A percentile compares a stretch with the other conserved stretches of the same genome.
Evolutionary conservation across 2,113 vertebrate genomes (phyloP).

Genomic region (Mandrillus leucophaeus): DNA sequence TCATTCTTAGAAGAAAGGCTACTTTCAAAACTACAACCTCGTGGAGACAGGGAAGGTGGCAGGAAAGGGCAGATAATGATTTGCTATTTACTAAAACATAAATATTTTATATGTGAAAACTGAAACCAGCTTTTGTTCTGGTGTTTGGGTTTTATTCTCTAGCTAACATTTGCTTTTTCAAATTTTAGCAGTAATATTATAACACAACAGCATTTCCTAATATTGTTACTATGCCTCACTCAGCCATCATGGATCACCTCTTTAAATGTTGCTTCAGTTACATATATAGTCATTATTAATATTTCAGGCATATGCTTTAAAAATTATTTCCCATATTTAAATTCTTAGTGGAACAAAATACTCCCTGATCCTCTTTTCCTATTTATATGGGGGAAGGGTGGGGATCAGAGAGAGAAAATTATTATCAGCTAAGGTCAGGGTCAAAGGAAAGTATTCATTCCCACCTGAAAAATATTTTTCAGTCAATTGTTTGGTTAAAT

Average conservation of each 20-base stretch:
- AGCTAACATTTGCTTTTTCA: conserved; percentile 51
- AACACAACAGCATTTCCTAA: background rate
- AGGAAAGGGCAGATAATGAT: conserved; percentile 30
- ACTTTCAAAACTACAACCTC: conserved; percentile 15
- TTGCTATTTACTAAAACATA: conserved; percentile 23
- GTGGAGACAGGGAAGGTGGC: background rate
- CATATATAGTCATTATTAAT: background rate
- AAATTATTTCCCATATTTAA: background rate
- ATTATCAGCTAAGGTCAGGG: background rate
- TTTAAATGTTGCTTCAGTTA: background rate
- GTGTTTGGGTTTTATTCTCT: conserved; percentile 1
- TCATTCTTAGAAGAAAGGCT: background rate
- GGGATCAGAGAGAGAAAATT: background rate
- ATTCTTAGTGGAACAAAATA: background rate
- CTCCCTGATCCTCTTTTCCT: background rate
- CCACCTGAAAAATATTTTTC: background rate
- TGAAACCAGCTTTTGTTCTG: background rate
- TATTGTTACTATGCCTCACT: background rate
- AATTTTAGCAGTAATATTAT: background rate
- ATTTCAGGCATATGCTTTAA: background rate
- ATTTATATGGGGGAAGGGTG: rapidly evolving
- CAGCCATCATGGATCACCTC: background rate
- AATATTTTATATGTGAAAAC: conserved; percentile 47
- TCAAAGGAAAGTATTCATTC: background rate
- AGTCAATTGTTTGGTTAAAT: background rate